Evolutionary conservation across 2,888 invertebrate species (phyloP).

Genomic region (Tachina lurida): DNA sequence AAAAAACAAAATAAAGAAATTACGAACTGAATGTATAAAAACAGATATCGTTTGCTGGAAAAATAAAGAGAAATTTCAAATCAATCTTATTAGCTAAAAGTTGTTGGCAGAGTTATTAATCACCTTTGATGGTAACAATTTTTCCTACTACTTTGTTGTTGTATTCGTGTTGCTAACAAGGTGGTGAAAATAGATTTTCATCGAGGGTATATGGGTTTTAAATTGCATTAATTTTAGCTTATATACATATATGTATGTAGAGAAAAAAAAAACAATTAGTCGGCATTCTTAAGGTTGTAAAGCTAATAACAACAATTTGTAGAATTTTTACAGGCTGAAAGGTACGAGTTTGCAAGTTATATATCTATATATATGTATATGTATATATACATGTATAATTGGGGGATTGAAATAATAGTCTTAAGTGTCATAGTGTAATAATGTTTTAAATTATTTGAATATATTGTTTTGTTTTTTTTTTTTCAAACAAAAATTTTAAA

Average conservation of each 20-base stretch:
- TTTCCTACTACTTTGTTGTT: slow-evolving; percentile 49
- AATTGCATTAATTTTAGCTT: slow-evolving; percentile 28
- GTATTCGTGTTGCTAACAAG: slow-evolving; percentile 51
- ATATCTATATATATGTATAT: too few relatives aligned
- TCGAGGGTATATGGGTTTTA: slow-evolving; percentile 15
- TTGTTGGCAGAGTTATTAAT: slow-evolving; percentile 74
- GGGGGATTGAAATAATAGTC: too few relatives aligned
- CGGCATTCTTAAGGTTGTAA: slow-evolving; percentile 37
- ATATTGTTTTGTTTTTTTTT: too few relatives aligned
- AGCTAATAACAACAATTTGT: slow-evolving; percentile 58
- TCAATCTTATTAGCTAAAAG: slow-evolving; percentile 74
- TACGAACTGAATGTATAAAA: slow-evolving; percentile 28
- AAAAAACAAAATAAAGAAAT: slow-evolving; percentile 33
- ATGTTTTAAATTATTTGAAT: too few relatives aligned
- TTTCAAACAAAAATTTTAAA: too few relatives aligned
- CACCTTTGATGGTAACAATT: slow-evolving; percentile 68
- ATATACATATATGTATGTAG: slow-evolving; percentile 21
- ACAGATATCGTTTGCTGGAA: slow-evolving; percentile 54
- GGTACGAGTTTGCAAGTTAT: not conserved
- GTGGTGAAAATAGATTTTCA: slow-evolving; percentile 63
- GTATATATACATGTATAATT: too few relatives aligned
- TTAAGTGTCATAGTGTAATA: too few relatives aligned
- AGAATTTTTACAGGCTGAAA: slow-evolving; percentile 9
- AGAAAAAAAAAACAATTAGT: not conserved
- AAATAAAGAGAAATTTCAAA: slow-evolving; percentile 70